phyloP scores from a whole-genome alignment of 2,888 invertebrate species.

The Cephus spinipes region DNA sequence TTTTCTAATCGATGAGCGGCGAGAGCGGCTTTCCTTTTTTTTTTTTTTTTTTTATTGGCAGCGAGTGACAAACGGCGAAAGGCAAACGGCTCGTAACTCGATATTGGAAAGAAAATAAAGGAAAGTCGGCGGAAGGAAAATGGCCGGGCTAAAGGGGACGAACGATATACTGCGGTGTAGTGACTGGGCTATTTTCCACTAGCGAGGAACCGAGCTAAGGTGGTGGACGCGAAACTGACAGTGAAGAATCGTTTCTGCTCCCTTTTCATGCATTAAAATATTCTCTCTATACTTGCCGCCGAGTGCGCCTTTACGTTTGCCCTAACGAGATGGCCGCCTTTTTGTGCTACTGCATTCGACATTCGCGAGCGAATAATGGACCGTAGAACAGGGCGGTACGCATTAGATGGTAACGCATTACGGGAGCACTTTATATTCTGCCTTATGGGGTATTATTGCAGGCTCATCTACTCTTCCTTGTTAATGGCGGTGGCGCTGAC shows the following conservation, averaged over 20 bases:
- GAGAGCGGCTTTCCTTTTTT: neutral
- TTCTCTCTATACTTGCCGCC: neutral
- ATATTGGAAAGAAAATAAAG: neutral
- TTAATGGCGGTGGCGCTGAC: neutral
- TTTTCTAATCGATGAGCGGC: neutral
- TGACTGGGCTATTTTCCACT: neutral
- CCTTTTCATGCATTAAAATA: neutral
- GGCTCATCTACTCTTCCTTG: neutral
- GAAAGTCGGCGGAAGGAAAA: neutral
- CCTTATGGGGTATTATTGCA: neutral
- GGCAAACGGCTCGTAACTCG: neutral
- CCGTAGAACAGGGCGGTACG: neutral
- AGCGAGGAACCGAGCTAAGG: neutral
- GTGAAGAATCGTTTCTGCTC: neutral
- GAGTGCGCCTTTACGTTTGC: neutral
- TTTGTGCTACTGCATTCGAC: neutral
- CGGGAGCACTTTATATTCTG: neutral
- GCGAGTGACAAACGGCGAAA: neutral
- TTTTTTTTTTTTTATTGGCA: neutral
- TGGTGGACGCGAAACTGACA: neutral
- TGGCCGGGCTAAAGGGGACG: neutral
- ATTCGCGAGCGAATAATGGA: neutral
- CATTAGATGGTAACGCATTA: neutral
- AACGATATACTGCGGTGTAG: neutral
- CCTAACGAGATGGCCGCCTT: neutral